Evolutionary conservation across 2,113 vertebrate species (phyloP), one percentile per base, ranked within the genome.

Genomic region (Propithecus coquereli): DNA sequence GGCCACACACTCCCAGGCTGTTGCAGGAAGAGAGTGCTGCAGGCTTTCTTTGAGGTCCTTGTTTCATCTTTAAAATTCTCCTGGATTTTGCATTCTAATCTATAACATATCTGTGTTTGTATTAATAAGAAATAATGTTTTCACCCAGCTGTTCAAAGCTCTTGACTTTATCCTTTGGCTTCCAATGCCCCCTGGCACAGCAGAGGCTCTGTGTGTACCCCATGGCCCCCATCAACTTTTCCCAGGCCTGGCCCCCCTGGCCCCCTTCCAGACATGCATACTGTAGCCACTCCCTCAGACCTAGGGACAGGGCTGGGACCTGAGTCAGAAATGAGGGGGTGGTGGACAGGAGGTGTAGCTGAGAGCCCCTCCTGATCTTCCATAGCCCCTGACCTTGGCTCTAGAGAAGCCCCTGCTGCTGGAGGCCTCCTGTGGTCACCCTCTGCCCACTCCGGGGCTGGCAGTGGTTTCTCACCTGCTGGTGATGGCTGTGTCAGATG

Each of bases 391-490:
- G 47, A 68, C 22, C 37, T 87, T 61, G 82, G 76, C n/a, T 79
- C 95, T n/a, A 40, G 65, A 32, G 50, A 76, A 93, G 63, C 47
- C 54, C 57, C 81, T 47, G 22, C 57, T 5, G 59, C 22, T 1
- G 16, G 81, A 63, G 40, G 77, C 32, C 68, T 77, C 40, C 52
- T 63, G 34, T 47, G 25, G 63, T 47, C 83, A 52, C 73, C 65
- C 54, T 83, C 50, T 68, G 81, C 79, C 81, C 88, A 85, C 94
- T 68, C 88, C 13, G n/a, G 63, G 17, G 7, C 59, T 27, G 73
- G 47, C 27, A 18, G 57, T 4, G 2, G 74, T 25, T 52, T 83
- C 99, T 97, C 98, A 99, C 99, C 99, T 99, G 97, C 98, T 89
- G 79, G 98, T 97, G 97, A 97, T 93, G 92, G 97, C 89, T 0